These are phyloP conservation scores for Trachymyrmex septentrionalis DNA, from an alignment of 1,140 invertebrate genomes.

Conservation along the genomic window DNA sequence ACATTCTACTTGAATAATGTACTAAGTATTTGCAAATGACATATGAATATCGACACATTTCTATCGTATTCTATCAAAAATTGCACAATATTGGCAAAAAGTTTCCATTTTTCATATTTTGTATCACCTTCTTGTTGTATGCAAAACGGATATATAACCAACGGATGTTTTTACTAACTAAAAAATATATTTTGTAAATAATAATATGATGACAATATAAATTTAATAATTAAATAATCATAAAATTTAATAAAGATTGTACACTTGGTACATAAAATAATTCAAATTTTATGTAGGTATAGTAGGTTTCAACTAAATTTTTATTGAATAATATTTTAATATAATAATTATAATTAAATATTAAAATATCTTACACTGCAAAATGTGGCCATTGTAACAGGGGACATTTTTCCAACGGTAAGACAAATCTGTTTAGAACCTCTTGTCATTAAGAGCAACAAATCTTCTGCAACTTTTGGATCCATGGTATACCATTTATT, in stretches of 20 bases:
- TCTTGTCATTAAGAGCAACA: slow-evolving; percentile 43
- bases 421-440: slow-evolving; percentile 38
- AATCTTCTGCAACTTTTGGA: background rate
- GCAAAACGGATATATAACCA: slow-evolving; percentile 9
- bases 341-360: background rate
- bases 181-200: background rate
- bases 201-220: too few relatives aligned
- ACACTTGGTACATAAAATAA: background rate
- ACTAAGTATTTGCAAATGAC: background rate
- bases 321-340: background rate
- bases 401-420: slow-evolving; percentile 60
- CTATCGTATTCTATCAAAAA: background rate
- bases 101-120: background rate
- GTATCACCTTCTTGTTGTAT: background rate
- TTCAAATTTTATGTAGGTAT: background rate
- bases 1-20: background rate
- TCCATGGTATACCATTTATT: slow-evolving; percentile 3
- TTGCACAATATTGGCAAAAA: background rate
- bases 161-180: background rate
- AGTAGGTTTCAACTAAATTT: background rate
- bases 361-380: slow-evolving; percentile 21
- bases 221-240: too few relatives aligned
- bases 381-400: slow-evolving; percentile 30
- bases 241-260: too few relatives aligned
- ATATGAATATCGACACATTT: background rate